Evolutionary conservation across 2,888 invertebrate species (phyloP).

Genomic region (Habrosyne pyritoides): DNA sequence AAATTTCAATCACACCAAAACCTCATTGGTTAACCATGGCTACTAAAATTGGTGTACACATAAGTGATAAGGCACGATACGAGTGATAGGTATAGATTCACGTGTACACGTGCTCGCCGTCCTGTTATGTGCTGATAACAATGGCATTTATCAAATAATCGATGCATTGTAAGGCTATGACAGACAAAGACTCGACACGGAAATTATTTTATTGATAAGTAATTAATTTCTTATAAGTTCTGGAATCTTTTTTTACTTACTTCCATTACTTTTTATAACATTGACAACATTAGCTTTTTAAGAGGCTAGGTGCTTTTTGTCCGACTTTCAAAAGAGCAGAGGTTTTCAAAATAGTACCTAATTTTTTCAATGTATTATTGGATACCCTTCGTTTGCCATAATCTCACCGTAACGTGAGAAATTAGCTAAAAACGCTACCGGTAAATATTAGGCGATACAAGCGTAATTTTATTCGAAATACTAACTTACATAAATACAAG

Average conservation of each 20-base stretch:
- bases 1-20: slow-evolving; percentile 3
- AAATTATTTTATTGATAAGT: slow-evolving; percentile 3
- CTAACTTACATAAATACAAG: too few species aligned
- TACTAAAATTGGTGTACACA: slow-evolving; percentile 19
- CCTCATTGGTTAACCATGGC: slow-evolving; percentile 6
- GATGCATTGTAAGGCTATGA: slow-evolving; percentile 53
- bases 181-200: slow-evolving; percentile 12
- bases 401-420: too few species aligned
- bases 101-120: slow-evolving; percentile 51
- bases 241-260: background rate
- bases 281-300: too few species aligned
- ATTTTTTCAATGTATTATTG: too few species aligned
- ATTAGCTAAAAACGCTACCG: too few species aligned
- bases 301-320: too few species aligned
- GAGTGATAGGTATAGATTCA: slow-evolving; percentile 31
- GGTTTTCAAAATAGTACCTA: too few species aligned
- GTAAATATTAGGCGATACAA: too few species aligned
- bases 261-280: too few species aligned
- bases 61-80: slow-evolving; percentile 24
- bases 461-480: too few species aligned
- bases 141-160: slow-evolving; percentile 73
- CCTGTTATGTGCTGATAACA: slow-evolving; percentile 57
- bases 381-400: too few species aligned
- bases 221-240: background rate
- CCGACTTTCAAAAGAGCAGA: too few species aligned